These are phyloP conservation scores for Aradus depressus DNA, from an alignment of 2,888 invertebrate genomes.

Conservation along the genomic window DNA sequence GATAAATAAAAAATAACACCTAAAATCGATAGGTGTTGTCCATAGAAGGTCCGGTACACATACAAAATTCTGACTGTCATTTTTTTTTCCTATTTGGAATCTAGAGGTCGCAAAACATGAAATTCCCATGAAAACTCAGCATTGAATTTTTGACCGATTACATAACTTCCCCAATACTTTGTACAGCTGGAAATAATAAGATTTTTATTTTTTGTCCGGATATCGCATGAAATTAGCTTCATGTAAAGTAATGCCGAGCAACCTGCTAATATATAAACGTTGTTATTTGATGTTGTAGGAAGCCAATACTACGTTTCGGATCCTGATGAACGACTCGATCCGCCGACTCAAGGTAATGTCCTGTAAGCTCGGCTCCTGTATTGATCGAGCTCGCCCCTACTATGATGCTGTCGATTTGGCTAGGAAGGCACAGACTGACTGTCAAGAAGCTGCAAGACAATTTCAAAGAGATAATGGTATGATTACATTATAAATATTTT, in stretches of 20 bases:
- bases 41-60: no score
- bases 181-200: no score
- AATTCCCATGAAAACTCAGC: no score
- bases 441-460: constrained; percentile 80
- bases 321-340: constrained; percentile 73
- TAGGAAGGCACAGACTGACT: constrained; percentile 61
- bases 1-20: no score
- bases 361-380: constrained; percentile 71
- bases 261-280: neutral
- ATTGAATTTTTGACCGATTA: no score
- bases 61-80: no score
- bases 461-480: constrained; percentile 80
- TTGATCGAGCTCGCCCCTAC: constrained; percentile 81
- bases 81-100: no score
- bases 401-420: constrained; percentile 73
- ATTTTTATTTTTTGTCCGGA: neutral
- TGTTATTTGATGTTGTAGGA: constrained; percentile 48
- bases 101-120: no score
- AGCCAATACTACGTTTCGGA: constrained; percentile 82
- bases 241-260: neutral
- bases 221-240: neutral
- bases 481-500: constrained; percentile 24
- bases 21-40: no score
- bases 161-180: no score
- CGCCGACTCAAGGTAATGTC: constrained; percentile 66